Evolutionary conservation across 2,113 vertebrate genomes (phyloP).

Genomic region (Gyps fulvus): DNA sequence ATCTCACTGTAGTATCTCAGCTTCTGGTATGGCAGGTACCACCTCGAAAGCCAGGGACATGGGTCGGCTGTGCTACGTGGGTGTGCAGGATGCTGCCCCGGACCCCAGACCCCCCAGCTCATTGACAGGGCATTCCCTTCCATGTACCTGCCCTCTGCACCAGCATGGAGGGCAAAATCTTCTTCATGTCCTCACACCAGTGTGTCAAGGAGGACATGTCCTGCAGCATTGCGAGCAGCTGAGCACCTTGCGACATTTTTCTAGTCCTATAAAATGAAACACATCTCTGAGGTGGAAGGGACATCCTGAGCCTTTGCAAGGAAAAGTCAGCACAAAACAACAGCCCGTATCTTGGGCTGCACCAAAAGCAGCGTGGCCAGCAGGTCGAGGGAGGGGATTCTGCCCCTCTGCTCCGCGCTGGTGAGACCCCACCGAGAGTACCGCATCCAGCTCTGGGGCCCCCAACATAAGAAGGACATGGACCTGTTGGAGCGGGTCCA

Average conservation of each 20-base stretch:
- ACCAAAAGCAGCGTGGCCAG: too few relatives aligned
- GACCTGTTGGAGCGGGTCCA: too few relatives aligned
- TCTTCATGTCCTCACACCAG: neutral
- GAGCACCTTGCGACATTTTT: neutral
- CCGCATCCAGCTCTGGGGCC: too few relatives aligned
- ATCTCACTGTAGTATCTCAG: neutral
- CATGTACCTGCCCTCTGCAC: neutral
- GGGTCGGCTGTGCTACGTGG: neutral
- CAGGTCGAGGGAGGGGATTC: too few relatives aligned
- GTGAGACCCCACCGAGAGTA: too few relatives aligned
- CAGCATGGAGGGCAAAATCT: neutral
- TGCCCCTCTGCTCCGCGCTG: too few relatives aligned
- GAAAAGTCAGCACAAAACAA: neutral
- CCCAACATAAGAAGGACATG: too few relatives aligned
- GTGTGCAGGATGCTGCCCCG: neutral
- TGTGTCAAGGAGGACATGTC: neutral
- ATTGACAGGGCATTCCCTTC: rapidly evolving
- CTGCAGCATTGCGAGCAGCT: neutral
- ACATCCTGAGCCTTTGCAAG: neutral
- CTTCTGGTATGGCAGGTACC: neutral
- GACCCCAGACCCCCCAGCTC: neutral
- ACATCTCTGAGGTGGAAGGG: neutral
- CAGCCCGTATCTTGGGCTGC: neutral
- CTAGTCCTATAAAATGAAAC: neutral
- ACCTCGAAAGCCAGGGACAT: rapidly evolving